These are phyloP conservation scores for Protomyctophum bolini DNA, from an alignment of 2,113 vertebrate species.

Conservation along the genomic window DNA sequence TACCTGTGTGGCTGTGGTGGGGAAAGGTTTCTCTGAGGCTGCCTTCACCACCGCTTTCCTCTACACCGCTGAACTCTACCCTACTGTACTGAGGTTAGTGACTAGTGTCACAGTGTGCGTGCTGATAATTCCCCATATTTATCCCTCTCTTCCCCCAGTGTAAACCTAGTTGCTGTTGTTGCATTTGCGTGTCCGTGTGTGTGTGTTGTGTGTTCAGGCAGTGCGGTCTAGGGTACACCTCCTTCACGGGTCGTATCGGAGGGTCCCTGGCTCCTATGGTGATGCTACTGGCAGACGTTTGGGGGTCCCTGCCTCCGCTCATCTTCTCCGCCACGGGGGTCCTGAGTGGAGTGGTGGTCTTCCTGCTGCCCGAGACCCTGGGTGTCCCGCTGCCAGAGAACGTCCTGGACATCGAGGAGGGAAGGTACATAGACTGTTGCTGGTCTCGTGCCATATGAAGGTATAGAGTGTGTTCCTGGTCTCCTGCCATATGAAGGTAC, in stretches of 20 bases:
- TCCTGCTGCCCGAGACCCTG: constrained; percentile 73
- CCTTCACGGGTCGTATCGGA: constrained; percentile 66
- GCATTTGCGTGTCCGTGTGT: background rate
- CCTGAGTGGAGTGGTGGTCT: constrained; percentile 63
- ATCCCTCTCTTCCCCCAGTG: background rate
- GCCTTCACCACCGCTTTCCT: constrained; percentile 85
- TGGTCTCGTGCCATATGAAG: background rate
- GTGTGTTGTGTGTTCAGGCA: constrained; percentile 50
- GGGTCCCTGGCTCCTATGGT: constrained; percentile 69
- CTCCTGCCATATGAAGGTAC: background rate
- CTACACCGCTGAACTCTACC: constrained; percentile 86
- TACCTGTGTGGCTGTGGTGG: constrained; percentile 73
- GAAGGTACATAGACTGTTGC: constrained; percentile 44
- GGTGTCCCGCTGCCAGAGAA: constrained; percentile 65
- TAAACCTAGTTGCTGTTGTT: background rate
- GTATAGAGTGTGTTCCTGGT: background rate
- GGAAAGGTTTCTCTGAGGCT: constrained; percentile 85
- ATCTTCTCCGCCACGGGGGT: constrained; percentile 63
- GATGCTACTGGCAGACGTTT: constrained; percentile 68
- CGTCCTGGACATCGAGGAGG: constrained; percentile 68
- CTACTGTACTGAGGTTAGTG: constrained; percentile 83
- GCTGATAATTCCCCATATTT: too few species aligned
- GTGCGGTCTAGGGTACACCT: constrained; percentile 72
- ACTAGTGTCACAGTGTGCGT: background rate
- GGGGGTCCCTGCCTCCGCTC: constrained; percentile 58